Evolutionary conservation across 2,797 vertebrate species (phyloP).

Genomic region (Catharus ustulatus): DNA sequence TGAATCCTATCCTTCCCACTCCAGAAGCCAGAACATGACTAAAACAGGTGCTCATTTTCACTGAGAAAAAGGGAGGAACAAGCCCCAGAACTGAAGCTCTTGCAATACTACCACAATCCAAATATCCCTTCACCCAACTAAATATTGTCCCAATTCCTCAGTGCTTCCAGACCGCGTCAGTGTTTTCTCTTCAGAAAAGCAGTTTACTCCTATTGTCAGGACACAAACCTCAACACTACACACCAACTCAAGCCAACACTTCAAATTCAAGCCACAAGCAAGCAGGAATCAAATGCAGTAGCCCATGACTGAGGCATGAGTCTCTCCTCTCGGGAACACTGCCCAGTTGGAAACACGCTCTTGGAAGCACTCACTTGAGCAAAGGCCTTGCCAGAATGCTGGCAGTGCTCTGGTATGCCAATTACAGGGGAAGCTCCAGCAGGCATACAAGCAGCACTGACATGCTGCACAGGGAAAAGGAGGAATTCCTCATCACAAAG

Average conservation of each 20-base stretch:
- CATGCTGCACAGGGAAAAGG: background rate
- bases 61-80: background rate
- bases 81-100: background rate
- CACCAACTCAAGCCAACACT: background rate
- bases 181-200: background rate
- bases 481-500: background rate
- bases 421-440: background rate
- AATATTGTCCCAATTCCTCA: accelerated
- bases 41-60: background rate
- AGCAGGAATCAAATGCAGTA: background rate
- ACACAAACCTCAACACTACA: background rate
- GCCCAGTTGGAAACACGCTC: background rate
- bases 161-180: accelerated
- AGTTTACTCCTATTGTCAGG: background rate
- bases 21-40: background rate
- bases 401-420: background rate
- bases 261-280: background rate
- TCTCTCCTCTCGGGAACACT: background rate
- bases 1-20: background rate
- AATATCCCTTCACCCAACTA: background rate
- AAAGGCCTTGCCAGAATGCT: background rate
- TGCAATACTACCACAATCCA: background rate
- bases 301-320: background rate
- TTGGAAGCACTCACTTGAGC: background rate
- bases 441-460: background rate